phyloP scores from a whole-genome alignment of 2,888 invertebrate genomes.

The Falcaria lacertinaria region DNA sequence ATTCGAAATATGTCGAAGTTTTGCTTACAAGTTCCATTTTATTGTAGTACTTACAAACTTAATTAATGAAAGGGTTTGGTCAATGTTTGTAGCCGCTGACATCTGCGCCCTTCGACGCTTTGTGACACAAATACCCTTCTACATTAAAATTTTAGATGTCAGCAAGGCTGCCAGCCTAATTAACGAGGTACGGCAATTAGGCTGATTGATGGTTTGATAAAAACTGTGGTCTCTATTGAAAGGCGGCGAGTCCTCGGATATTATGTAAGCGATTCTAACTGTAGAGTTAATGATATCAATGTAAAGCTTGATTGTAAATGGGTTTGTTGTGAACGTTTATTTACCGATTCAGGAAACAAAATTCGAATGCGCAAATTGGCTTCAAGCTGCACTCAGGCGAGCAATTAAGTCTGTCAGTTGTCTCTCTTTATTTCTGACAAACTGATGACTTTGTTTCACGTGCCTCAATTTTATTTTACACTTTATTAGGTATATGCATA shows the following conservation, averaged over 20 bases:
- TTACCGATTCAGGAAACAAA: no score
- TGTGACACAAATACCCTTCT: conserved; percentile 9
- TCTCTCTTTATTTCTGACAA: no score
- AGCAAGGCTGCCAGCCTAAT: background rate
- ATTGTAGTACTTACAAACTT: conserved; percentile 37
- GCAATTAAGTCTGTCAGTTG: no score
- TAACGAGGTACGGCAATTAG: background rate
- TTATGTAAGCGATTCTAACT: no score
- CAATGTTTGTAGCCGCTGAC: conserved; percentile 32
- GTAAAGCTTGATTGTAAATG: no score
- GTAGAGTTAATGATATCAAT: no score
- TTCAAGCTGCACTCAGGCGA: no score
- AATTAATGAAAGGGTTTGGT: conserved; percentile 45
- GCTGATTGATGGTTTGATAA: background rate
- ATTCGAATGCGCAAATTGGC: no score
- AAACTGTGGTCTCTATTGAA: background rate
- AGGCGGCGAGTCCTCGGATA: background rate
- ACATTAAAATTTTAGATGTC: background rate
- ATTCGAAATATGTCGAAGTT: conserved; percentile 24
- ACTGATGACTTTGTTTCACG: no score
- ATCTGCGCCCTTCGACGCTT: conserved; percentile 28
- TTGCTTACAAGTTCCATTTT: conserved; percentile 44
- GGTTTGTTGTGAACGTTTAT: no score
- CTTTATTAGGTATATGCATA: no score
- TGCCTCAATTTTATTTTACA: no score